Conservation (phyloP, 2,888 invertebrate species). For the Pseudococcus longispinus region DNA sequence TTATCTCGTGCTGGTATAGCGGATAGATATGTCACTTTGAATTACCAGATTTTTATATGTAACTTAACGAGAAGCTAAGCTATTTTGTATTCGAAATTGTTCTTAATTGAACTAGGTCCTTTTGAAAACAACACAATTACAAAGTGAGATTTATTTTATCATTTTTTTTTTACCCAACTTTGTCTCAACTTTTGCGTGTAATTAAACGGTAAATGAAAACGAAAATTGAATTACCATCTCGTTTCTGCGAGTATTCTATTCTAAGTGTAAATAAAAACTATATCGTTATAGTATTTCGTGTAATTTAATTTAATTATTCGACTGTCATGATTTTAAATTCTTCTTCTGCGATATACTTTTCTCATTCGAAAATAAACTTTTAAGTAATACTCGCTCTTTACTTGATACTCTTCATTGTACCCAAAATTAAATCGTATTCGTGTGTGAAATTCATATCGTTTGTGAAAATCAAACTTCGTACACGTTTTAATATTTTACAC, state of each 20-base stretch:
- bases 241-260: neutral
- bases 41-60: neutral
- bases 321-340: neutral
- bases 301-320: neutral
- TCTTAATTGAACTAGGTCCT: neutral
- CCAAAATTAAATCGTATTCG: neutral
- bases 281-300: neutral
- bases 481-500: neutral
- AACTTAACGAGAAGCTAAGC: neutral
- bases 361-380: neutral
- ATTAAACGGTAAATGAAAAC: neutral
- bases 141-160: neutral
- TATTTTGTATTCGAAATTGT: neutral
- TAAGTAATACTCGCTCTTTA: neutral
- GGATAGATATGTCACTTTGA: neutral
- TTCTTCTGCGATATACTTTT: neutral
- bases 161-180: neutral
- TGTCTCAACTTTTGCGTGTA: neutral
- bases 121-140: neutral
- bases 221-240: neutral
- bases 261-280: neutral
- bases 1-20: neutral
- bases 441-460: neutral
- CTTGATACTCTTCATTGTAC: neutral
- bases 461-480: neutral